phyloP scores from a whole-genome alignment of 2,113 vertebrate genomes.

The Peromyscus polionotus region DNA sequence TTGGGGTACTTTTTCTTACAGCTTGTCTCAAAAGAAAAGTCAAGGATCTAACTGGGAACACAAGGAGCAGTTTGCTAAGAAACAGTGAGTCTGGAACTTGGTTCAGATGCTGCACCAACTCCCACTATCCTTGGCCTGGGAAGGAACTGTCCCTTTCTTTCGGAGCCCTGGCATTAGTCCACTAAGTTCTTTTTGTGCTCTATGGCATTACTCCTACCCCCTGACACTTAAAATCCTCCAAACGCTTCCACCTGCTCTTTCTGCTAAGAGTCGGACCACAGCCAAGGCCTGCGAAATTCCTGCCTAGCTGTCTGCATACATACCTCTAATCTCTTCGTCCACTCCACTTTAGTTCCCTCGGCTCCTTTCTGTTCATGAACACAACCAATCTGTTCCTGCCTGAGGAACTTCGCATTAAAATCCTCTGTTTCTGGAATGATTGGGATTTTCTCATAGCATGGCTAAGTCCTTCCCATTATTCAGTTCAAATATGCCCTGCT shows the following conservation, averaged over 20 bases:
- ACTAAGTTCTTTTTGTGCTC: neutral
- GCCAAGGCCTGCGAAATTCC: neutral
- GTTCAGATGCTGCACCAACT: neutral
- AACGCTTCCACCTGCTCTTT: neutral
- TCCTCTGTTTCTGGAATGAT: neutral
- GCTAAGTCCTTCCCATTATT: neutral
- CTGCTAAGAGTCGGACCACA: neutral
- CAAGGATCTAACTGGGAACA: no score
- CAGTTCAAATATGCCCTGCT: neutral
- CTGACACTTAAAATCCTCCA: neutral
- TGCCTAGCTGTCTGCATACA: neutral
- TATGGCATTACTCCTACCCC: neutral
- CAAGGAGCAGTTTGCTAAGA: neutral
- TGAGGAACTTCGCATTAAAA: neutral
- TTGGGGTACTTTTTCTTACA: neutral
- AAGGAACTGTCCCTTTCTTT: neutral
- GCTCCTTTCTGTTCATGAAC: neutral
- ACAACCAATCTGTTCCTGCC: no score
- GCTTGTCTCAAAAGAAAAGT: neutral
- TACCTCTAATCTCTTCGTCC: fast-evolving
- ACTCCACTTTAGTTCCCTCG: neutral
- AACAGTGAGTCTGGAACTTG: neutral
- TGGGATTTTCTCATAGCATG: neutral
- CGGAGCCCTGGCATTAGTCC: neutral
- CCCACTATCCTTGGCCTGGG: neutral